Evolutionary conservation across 2,113 vertebrate genomes (phyloP).

Genomic region (Takifugu flavidus): DNA sequence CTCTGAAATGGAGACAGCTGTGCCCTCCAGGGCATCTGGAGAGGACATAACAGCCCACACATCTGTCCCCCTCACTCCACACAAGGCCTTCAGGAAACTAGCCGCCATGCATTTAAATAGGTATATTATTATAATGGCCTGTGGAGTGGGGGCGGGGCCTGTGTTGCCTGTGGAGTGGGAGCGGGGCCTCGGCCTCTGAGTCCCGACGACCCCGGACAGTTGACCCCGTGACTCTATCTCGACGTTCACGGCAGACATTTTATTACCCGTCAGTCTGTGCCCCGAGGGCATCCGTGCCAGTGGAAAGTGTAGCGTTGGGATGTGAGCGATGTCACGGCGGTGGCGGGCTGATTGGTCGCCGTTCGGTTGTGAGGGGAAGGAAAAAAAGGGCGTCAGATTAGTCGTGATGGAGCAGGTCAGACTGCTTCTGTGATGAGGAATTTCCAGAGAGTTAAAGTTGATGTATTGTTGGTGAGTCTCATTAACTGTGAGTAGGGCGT

Average conservation of each 20-base stretch:
- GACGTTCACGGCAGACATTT: constrained; percentile 56
- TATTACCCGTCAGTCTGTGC: constrained; percentile 44
- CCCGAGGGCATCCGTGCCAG: constrained; percentile 26
- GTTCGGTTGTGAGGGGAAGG: constrained; percentile 23
- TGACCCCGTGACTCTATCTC: constrained; percentile 55
- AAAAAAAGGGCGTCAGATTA: constrained; percentile 13
- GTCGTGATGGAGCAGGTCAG: constrained; percentile 6
- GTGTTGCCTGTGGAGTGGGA: constrained; percentile 23
- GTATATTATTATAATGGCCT: constrained; percentile 90
- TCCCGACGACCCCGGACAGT: constrained; percentile 52
- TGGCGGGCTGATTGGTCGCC: constrained; percentile 29
- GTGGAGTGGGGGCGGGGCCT: background rate
- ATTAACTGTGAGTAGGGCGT: constrained; percentile 6
- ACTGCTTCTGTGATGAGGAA: background rate
- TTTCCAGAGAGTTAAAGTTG: background rate
- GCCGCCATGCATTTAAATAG: constrained; percentile 97
- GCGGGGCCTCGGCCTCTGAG: constrained; percentile 44
- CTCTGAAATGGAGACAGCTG: constrained; percentile 19
- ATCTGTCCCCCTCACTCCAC: constrained; percentile 54
- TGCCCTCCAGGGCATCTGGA: constrained; percentile 40
- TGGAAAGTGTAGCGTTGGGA: constrained; percentile 28
- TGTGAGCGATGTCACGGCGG: constrained; percentile 24
- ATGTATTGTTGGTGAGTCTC: constrained; percentile 16
- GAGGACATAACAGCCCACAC: constrained; percentile 21
- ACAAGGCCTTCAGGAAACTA: constrained; percentile 81